Conservation (phyloP, 1,140 invertebrate species). For the Lordiphosa mommai region DNA sequence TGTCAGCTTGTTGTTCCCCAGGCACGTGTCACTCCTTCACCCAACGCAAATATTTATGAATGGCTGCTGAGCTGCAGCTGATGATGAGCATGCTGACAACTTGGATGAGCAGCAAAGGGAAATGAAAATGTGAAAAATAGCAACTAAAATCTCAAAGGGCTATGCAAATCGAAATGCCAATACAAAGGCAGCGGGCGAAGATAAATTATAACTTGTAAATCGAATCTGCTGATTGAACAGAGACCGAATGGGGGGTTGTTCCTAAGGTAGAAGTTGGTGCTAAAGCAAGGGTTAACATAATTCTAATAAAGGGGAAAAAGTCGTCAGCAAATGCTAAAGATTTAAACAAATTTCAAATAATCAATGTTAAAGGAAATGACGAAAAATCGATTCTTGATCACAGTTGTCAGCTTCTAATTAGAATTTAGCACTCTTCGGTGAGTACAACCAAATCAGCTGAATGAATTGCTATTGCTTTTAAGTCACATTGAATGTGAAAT, state of each 20-base stretch:
- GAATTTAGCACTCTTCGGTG: too few relatives aligned
- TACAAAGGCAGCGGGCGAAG: slow-evolving; percentile 42
- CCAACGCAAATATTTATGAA: slow-evolving; percentile 51
- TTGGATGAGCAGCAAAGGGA: slow-evolving; percentile 2
- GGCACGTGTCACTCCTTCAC: slow-evolving; percentile 33
- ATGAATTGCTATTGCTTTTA: too few relatives aligned
- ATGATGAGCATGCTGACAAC: slow-evolving; percentile 37
- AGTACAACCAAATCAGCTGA: too few relatives aligned
- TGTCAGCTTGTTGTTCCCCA: slow-evolving; percentile 54
- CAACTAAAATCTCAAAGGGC: slow-evolving; percentile 53
- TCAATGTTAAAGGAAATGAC: slow-evolving; percentile 28
- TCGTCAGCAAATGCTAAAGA: too few relatives aligned
- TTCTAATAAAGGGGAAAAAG: too few relatives aligned
- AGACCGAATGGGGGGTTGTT: background rate
- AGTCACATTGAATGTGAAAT: too few relatives aligned
- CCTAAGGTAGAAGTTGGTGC: background rate
- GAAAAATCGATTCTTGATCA: too few relatives aligned
- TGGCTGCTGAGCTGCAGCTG: slow-evolving; percentile 37
- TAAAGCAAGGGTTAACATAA: slow-evolving; percentile 19
- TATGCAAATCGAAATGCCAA: slow-evolving; percentile 56
- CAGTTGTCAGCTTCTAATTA: too few relatives aligned
- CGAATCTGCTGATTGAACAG: slow-evolving; percentile 30
- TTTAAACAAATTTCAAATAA: slow-evolving; percentile 43
- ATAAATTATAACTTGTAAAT: slow-evolving; percentile 57
- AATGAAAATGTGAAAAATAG: slow-evolving; percentile 42